Base-by-base conservation (phyloP, 2,888 invertebrate genomes). In the Escarpia spicata region DNA sequence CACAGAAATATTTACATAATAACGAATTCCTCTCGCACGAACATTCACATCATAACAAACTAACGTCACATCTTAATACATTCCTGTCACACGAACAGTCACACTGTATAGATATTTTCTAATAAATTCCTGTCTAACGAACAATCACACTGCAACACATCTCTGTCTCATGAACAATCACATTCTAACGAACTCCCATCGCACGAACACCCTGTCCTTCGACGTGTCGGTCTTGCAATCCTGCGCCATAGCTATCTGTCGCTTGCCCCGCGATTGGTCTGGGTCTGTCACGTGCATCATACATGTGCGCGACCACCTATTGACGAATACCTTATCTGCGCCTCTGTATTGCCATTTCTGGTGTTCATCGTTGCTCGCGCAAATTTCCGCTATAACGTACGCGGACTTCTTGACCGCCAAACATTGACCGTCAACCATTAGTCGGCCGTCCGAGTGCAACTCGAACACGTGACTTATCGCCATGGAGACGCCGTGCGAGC, bases 211-310 rank as follows among this genome's bases (percentile, higher is more conserved):
- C 26, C 91, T 92, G 4, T 92, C 93, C 26, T 93, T 92, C 26
- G 93, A 45, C 37, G 92, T 60, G 90, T 94, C 94, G 6, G 90
- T 44, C 15, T 92, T 91, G 92, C 94, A 94, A 31, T 94, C 92
- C 90, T 94, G 94, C 31, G 94, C 94, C 94, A 94, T 94, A 37
- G 92, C 93, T 31, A 94, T 94, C 92, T 94, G 94, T 60, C 94
- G 90, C 92, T 94, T 93, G 26, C 93, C 92, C 26, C 91, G 92
- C n/a, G 90, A 92, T 9, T 15, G 31, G 43, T 93, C 92, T 91
- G 93, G 94, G 91, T 94, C 94, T n/a, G 94, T 94, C 19, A 94
- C 94, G 92, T 94, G 94, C 94, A 94, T 94, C 9, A 90, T 89
- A 92, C 94, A 94, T 91, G 92, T 94, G 2, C 92, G 91, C 45